Base-by-base conservation (phyloP, 2,888 invertebrate genomes). In the Sinotaia quadrata region DNA sequence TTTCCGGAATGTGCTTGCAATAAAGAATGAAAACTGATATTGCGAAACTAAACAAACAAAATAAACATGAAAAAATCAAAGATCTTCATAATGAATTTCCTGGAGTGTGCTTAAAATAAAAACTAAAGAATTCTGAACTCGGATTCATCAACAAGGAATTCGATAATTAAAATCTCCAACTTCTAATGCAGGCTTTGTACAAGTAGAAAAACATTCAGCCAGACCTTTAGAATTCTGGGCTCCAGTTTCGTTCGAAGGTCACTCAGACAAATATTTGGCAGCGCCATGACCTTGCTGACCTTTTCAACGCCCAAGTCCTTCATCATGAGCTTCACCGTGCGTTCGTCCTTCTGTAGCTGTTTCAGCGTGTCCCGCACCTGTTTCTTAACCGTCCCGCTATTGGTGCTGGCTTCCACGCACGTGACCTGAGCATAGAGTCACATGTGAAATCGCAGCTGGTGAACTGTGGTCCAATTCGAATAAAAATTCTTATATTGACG, bases 351-450 rank as follows among this genome's bases (percentile, higher is more conserved):
- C 47, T 54, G n/a, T 24, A 65, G 65, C 56, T 65, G 65, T 21
- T 41, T 65, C n/a, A 65, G 41, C 29, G 54, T 65, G 10, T 65
- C 65, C 5, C 65, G 65, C 4, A 56, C 33, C 24, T 65, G 65
- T 27, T 65, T 65, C 21, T 56, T 65, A 54, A 65, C 56, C 15
- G 65, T 65, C 15, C 65, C 41, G 24, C 31, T 54, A 34, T 54
- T 65, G 21, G 65, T 65, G 33, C 56, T 44, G 10, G 7, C 21
- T 33, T 65, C 65, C 41, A 65, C 41, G 31, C 65, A 65, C 15
- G 56, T 65, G 7, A 65, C 65, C 65, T 65, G 65, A 12, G 27
- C 47, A 47, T 1, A 21, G 12, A 47, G 47, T n/a, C 21, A 41
- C n/a, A 12, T 41, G 41, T 21, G 4, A 3, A 47, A 8, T 21